Percentiles rank a stretch among this genome's conserved stretches.
These are phyloP conservation scores for Thunnus albacares DNA, from an alignment of 2,797 vertebrate genomes.

Conservation along the genomic window DNA sequence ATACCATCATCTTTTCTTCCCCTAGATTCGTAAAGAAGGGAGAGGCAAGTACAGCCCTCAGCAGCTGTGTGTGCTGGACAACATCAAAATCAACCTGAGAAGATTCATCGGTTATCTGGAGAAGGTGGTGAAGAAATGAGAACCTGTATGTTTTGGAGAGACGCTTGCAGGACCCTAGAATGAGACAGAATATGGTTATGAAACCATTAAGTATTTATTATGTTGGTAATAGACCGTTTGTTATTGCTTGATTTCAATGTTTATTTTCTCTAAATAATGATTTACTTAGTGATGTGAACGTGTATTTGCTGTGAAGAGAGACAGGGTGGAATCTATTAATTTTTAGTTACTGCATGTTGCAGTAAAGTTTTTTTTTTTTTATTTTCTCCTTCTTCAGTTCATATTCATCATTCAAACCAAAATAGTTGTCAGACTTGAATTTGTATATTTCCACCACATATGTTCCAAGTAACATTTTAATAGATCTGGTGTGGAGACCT, in stretches of 20 bases:
- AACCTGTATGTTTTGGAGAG: constrained; percentile 16
- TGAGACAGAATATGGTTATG: constrained; percentile 31
- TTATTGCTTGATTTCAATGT: constrained; percentile 49
- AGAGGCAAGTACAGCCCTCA: constrained; percentile 89
- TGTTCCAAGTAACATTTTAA: constrained; percentile 15
- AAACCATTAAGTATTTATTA: constrained; percentile 74
- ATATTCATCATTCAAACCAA: constrained; percentile 19
- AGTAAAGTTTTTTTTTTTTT: constrained; percentile 30
- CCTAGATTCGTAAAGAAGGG: constrained; percentile 94
- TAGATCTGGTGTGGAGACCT: background rate
- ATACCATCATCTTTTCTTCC: constrained; percentile 9
- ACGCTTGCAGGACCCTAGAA: background rate
- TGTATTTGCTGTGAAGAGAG: constrained; percentile 45
- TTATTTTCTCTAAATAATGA: constrained; percentile 51
- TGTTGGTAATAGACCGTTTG: constrained; percentile 31
- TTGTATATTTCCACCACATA: constrained; percentile 4
- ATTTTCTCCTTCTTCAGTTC: background rate
- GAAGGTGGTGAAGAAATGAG: constrained; percentile 86
- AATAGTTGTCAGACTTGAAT: constrained; percentile 6
- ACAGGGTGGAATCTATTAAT: constrained; percentile 4
- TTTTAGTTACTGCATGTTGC: constrained; percentile 39
- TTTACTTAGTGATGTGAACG: constrained; percentile 41
- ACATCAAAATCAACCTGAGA: constrained; percentile 95
- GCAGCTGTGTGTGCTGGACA: constrained; percentile 96
- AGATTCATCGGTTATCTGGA: constrained; percentile 96